A percentile compares a stretch with the other conserved stretches of the same genome.
Conservation (phyloP, 2,888 invertebrate genomes). For the Caenorhabditis sp. region DNA sequence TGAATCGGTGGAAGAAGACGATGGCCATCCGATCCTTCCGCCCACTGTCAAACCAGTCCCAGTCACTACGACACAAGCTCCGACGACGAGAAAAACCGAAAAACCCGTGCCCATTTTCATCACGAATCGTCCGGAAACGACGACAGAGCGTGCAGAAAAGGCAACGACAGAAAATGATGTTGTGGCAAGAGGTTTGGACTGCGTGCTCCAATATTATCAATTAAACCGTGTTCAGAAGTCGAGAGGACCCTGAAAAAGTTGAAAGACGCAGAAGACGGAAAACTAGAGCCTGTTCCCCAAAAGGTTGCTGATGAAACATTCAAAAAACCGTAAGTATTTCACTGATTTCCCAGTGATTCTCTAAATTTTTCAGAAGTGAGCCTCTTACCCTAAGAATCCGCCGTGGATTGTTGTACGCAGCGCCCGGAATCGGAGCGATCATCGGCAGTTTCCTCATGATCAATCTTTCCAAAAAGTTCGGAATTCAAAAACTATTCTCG, state of each 20-base stretch:
- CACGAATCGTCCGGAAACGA: conserved; percentile 45
- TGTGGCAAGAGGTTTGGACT: conserved; percentile 31
- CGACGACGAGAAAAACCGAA: conserved; percentile 30
- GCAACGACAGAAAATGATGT: conserved; percentile 24
- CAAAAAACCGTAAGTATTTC: background rate
- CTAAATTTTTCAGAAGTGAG: conserved; percentile 13
- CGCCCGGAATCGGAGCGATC: conserved; percentile 48
- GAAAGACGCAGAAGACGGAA: conserved; percentile 43
- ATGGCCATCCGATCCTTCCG: conserved; percentile 55
- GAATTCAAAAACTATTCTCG: conserved; percentile 29
- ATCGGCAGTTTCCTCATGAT: conserved; percentile 27
- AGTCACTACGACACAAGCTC: conserved; percentile 12
- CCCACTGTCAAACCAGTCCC: conserved; percentile 18
- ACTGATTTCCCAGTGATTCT: background rate
- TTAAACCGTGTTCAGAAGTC: conserved; percentile 39
- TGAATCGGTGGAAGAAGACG: conserved; percentile 30
- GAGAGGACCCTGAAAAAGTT: conserved; percentile 44
- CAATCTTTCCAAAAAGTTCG: conserved; percentile 10
- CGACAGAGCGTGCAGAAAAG: conserved; percentile 8
- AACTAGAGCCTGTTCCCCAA: background rate
- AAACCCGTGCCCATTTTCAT: conserved; percentile 46
- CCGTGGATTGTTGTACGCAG: conserved; percentile 29
- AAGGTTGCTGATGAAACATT: conserved; percentile 4
- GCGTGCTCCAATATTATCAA: too few species aligned
- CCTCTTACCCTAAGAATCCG: background rate